A percentile compares a stretch with the other conserved stretches of the same genome.
These are phyloP conservation scores for Catamblyrhynchus diadema DNA, from an alignment of 2,797 vertebrate genomes.

Conservation along the genomic window DNA sequence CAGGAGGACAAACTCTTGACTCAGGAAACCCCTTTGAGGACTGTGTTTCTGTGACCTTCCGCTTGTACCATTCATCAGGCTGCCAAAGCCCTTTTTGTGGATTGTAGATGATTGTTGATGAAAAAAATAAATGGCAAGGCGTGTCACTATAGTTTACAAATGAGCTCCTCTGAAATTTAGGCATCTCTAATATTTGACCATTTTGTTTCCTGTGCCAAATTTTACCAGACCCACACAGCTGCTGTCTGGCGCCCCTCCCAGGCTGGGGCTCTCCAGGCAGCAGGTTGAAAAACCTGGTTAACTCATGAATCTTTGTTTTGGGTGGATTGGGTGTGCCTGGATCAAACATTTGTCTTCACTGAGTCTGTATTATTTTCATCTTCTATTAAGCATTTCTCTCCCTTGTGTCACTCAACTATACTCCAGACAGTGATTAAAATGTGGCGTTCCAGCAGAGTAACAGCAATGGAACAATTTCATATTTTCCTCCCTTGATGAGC, in stretches of 20 bases:
- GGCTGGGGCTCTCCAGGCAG: neutral
- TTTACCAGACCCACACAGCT: neutral
- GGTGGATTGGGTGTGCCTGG: neutral
- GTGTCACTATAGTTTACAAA: neutral
- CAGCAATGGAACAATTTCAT: conserved; percentile 42
- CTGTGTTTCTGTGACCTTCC: neutral
- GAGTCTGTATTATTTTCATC: conserved; percentile 19
- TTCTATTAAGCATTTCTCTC: conserved; percentile 38
- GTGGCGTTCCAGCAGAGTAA: conserved; percentile 29
- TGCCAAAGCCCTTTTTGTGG: neutral
- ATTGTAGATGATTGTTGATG: neutral
- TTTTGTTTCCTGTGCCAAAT: neutral
- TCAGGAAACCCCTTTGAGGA: neutral
- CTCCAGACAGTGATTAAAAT: conserved; percentile 50
- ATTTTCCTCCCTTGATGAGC: conserved; percentile 54
- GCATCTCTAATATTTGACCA: neutral
- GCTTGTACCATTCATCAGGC: neutral
- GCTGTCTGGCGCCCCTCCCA: conserved; percentile 4
- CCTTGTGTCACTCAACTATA: conserved; percentile 29
- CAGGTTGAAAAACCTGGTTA: conserved; percentile 30
- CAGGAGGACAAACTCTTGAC: neutral
- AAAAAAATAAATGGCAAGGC: neutral
- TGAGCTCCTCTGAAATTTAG: neutral
- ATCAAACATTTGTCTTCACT: conserved; percentile 31
- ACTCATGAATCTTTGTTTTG: neutral